Evolutionary conservation across 2,888 invertebrate species (phyloP).

Genomic region (Noctuana brunneofusca): DNA sequence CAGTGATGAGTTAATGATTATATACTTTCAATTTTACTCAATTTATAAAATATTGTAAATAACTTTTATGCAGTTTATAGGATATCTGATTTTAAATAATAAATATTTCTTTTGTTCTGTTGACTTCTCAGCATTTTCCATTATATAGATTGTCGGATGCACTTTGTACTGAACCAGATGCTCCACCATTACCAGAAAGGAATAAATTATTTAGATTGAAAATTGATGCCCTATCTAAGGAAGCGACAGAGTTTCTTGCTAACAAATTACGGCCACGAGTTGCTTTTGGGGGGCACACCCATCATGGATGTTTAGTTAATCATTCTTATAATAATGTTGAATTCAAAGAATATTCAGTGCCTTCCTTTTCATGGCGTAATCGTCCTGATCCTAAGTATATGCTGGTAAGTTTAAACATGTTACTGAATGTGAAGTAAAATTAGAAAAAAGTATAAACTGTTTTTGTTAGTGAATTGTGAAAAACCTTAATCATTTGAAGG

Average conservation of each 20-base stretch:
- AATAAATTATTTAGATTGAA: slow-evolving; percentile 88
- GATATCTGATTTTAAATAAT: not conserved
- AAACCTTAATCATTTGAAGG: no score
- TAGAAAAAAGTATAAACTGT: no score
- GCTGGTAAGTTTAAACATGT: slow-evolving; percentile 86
- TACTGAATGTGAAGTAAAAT: no score
- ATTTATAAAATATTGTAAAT: no score
- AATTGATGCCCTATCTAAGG: slow-evolving; percentile 93
- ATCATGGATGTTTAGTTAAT: slow-evolving; percentile 91
- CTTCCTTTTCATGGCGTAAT: slow-evolving; percentile 98
- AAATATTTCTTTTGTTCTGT: not conserved
- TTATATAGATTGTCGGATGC: slow-evolving; percentile 93
- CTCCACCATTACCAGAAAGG: slow-evolving; percentile 87
- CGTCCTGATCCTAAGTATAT: slow-evolving; percentile 94
- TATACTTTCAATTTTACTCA: no score
- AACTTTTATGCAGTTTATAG: not conserved
- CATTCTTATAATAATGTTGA: slow-evolving; percentile 68
- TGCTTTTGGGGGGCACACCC: slow-evolving; percentile 95
- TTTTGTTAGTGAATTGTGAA: no score
- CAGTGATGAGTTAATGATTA: no score
- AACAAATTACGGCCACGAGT: slow-evolving; percentile 87
- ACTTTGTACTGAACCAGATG: slow-evolving; percentile 90
- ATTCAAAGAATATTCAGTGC: slow-evolving; percentile 90
- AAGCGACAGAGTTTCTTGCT: slow-evolving; percentile 87
- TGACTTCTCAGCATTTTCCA: slow-evolving; percentile 93